Evolutionary conservation across 2,888 invertebrate genomes (phyloP), one percentile per base, ranked within the genome.

Genomic region (Osmoderma eremita): DNA sequence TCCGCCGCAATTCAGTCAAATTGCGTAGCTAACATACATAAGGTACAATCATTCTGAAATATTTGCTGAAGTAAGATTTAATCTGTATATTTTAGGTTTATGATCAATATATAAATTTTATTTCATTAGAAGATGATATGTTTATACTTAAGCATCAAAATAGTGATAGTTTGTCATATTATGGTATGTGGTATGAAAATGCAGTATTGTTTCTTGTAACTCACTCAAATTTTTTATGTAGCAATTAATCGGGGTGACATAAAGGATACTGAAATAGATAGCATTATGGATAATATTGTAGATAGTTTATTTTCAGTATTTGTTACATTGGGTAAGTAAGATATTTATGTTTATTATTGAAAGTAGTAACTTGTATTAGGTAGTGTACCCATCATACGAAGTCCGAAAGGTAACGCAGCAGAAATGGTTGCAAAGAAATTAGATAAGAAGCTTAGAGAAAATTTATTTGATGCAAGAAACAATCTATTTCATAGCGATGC

Each of bases 21-120:
- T 76, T 91, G 93, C 73, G 94, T 95, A n/a, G 88, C 93, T 45
- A 93, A 92, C 79, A 93, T 98, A 68, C 94, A 95, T 72, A 97
- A 97, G 84, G 93, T 90, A 78, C 53, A 13, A 15, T 1, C 2
- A 22, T 18, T 17, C 65, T 58, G 10, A 39, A 54, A 22, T 49
- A 63, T 10, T 8, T 30, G 6, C 12, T 1, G 17, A 45, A 42
- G 8, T 45, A 48, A 17, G 15, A 36, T 39, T 54, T 64, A 48
- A 66, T 48, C 15, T 18, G 12, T 51, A 20, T 54, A 39, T 71
- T 83, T 18, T 74, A 90, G 89, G 88, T 99, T 12, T 98, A 91
- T 84, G 99, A 99, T 82, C 99, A 99, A 83, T 99, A 98, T 86
- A 87, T 98, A 63, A 98, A 98, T 84, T 99, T 99, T 78, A 97